Evolutionary conservation across 2,888 invertebrate species (phyloP).

Genomic region (Cephus runcator): DNA sequence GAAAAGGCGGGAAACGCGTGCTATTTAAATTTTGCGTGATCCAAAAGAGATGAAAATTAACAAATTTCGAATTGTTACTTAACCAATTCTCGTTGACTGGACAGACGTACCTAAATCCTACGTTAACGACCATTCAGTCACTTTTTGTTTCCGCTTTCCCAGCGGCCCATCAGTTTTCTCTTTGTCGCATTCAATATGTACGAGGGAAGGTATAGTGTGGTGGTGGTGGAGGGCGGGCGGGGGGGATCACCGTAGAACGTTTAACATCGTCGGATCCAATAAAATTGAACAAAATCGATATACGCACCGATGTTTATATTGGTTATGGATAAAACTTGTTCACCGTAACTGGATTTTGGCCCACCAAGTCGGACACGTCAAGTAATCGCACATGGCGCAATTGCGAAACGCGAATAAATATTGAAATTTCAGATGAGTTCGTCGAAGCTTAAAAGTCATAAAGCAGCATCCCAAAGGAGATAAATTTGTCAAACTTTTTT

Average conservation of each 20-base stretch:
- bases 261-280: not conserved
- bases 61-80: too few species aligned
- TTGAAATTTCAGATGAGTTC: not conserved
- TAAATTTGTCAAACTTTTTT: not conserved
- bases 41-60: too few species aligned
- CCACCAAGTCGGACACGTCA: not conserved
- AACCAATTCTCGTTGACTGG: too few species aligned
- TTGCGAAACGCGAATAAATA: too few species aligned
- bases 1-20: too few species aligned
- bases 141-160: too few species aligned
- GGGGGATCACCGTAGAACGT: not conserved
- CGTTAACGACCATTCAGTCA: too few species aligned
- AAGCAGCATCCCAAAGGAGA: not conserved
- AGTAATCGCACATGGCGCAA: not conserved
- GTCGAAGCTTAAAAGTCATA: not conserved
- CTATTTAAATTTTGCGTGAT: too few species aligned
- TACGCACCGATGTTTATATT: not conserved
- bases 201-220: too few species aligned
- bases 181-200: too few species aligned
- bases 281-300: not conserved
- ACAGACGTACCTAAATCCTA: too few species aligned
- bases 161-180: too few species aligned
- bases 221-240: fast-evolving
- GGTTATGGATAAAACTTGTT: not conserved
- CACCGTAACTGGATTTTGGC: not conserved